Percentiles rank a stretch among this genome's conserved stretches.
Evolutionary conservation across 2,797 vertebrate species (phyloP).

Genomic region (Manis pentadactyla): DNA sequence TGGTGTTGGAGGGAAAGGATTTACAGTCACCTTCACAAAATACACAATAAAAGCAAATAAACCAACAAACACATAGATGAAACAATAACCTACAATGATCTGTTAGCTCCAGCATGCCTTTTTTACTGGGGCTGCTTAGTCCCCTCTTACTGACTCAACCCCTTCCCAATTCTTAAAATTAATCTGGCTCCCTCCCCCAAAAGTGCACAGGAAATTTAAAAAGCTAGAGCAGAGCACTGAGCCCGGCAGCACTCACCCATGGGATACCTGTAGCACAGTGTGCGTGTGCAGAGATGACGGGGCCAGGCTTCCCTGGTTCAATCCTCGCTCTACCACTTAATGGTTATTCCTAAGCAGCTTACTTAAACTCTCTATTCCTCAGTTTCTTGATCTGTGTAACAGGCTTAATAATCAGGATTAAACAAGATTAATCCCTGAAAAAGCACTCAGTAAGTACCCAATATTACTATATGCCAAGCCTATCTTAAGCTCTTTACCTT

Average conservation of each 20-base stretch:
- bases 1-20: too few relatives aligned
- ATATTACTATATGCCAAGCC: not conserved
- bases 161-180: not conserved
- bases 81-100: not conserved
- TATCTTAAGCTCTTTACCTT: not conserved
- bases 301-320: not conserved
- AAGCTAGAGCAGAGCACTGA: not conserved
- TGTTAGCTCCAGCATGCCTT: not conserved
- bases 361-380: constrained; percentile 35
- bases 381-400: constrained; percentile 59
- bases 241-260: not conserved
- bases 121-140: not conserved
- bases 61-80: not conserved
- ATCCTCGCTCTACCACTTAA: constrained; percentile 1
- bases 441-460: constrained; percentile 12
- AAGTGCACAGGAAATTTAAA: not conserved
- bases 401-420: constrained; percentile 64
- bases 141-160: not conserved
- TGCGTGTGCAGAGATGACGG: not conserved
- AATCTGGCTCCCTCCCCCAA: not conserved
- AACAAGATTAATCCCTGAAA: constrained; percentile 39
- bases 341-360: constrained; percentile 43
- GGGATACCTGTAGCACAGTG: not conserved
- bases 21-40: not conserved
- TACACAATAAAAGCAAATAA: constrained; percentile 55